Base-by-base conservation (phyloP, 2,113 vertebrate genomes). In the Mustela lutreola region DNA sequence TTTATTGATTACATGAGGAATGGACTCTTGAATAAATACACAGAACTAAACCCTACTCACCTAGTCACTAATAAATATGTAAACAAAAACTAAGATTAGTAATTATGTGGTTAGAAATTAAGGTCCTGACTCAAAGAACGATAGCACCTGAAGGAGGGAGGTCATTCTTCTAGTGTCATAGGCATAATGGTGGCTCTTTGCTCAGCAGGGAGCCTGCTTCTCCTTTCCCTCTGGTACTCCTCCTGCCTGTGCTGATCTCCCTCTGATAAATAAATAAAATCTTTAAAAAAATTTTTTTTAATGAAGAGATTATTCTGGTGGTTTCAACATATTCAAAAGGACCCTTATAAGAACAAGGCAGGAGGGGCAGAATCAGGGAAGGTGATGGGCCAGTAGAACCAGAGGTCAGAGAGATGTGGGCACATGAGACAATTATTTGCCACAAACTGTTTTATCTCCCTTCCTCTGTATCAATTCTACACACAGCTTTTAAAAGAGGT, bases 21-120 rank as follows among this genome's bases (percentile, higher is more conserved):
- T 71, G n/a, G 90, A 71, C 56, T 67, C 56, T 76, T 60, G 50
- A 65, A 87, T 36, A 56, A 58, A 87, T 87, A 26, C 39, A 92
- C 67, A 67, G 80, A 85, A 50, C 60, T 78, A 70, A 78, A 75
- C 16, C 36, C 28, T 93, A 67, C 33, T 93, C 58, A 82, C 31
- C 8, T 93, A 67, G 26, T 89, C 67, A 89, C n/a, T 76, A 75
- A 56, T 76, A 67, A 71, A 76, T 58, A 93, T 24, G 56, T 73
- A 93, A 87, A n/a, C 56, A 75, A 81, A 56, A 36, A 58, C n/a
- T 28, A 73, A 22, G 33, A 80, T 65, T 89, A 12, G 12, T 65
- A 76, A 89, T 88, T 65, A 16, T 75, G 26, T 75, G 28, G 22
- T 67, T 63, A 83, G 56, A 65, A 88, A 75, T 56, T 65, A 89